Conservation (phyloP, 2,888 invertebrate species). For the Zygogramma bicolorata region DNA sequence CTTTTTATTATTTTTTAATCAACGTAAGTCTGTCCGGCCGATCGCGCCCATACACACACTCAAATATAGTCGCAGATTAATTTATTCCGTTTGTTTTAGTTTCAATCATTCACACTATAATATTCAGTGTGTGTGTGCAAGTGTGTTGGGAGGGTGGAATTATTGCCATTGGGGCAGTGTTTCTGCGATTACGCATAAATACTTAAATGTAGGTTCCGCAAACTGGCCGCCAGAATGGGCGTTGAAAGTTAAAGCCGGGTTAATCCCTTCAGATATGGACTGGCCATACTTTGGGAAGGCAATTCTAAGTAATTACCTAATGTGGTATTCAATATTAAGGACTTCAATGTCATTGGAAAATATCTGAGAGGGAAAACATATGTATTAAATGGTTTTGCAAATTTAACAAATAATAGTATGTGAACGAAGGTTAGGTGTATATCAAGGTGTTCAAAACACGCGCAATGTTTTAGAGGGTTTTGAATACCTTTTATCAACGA, state of each 20-base stretch:
- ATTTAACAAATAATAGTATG: no score
- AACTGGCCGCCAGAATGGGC: not conserved
- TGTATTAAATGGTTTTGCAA: no score
- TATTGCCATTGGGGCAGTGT: conserved; percentile 12
- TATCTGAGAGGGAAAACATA: no score
- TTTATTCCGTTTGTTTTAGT: conserved; percentile 58
- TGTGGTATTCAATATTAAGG: no score
- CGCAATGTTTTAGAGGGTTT: no score
- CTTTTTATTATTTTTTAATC: conserved; percentile 62
- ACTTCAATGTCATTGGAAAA: no score
- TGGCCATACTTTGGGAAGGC: not conserved
- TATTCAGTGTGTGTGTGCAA: conserved; percentile 27
- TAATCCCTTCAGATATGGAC: not conserved
- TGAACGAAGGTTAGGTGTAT: no score
- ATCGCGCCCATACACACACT: conserved; percentile 34
- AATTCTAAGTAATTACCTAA: no score
- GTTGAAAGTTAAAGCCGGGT: not conserved
- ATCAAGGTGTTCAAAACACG: no score
- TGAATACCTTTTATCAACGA: no score
- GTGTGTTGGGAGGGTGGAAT: not conserved
- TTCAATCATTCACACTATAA: conserved; percentile 49
- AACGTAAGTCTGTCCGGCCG: conserved; percentile 51
- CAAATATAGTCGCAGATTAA: conserved; percentile 50
- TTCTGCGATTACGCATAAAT: conserved; percentile 25
- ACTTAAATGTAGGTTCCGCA: conserved; percentile 29